These are phyloP conservation scores for Austrofundulus limnaeus DNA, from an alignment of 2,113 vertebrate species.

Conservation along the genomic window DNA sequence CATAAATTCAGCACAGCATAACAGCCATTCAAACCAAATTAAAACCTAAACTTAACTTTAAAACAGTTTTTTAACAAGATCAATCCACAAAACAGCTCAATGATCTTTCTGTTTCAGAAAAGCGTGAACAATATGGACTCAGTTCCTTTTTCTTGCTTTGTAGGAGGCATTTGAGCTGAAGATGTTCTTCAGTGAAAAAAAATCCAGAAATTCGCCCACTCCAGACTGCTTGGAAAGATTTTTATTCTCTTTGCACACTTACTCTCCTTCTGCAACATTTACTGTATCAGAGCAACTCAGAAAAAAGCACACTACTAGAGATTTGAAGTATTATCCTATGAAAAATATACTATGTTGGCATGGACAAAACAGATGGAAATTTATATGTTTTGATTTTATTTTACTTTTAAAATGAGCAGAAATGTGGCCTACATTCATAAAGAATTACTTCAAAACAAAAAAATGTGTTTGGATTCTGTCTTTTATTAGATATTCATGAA, in stretches of 20 bases:
- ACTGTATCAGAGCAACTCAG: too few relatives aligned
- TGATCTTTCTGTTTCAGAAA: background rate
- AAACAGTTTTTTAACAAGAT: background rate
- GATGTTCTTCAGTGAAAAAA: background rate
- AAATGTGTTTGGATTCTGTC: too few relatives aligned
- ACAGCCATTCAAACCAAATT: background rate
- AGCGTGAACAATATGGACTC: background rate
- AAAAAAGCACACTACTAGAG: too few relatives aligned
- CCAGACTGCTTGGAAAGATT: background rate
- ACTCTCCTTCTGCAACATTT: too few relatives aligned
- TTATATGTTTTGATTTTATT: too few relatives aligned
- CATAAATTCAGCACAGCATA: background rate
- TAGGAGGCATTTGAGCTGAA: background rate
- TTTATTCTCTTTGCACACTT: too few relatives aligned
- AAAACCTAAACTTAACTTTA: background rate
- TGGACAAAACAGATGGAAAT: too few relatives aligned
- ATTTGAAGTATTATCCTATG: too few relatives aligned
- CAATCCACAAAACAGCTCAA: background rate
- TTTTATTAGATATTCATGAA: too few relatives aligned
- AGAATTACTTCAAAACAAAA: background rate
- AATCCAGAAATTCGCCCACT: background rate
- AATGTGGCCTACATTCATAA: background rate
- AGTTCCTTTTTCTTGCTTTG: background rate
- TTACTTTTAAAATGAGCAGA: too few relatives aligned
- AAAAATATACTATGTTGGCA: too few relatives aligned